Conservation (phyloP, 2,797 vertebrate species). For the Darevskia nairensis region DNA sequence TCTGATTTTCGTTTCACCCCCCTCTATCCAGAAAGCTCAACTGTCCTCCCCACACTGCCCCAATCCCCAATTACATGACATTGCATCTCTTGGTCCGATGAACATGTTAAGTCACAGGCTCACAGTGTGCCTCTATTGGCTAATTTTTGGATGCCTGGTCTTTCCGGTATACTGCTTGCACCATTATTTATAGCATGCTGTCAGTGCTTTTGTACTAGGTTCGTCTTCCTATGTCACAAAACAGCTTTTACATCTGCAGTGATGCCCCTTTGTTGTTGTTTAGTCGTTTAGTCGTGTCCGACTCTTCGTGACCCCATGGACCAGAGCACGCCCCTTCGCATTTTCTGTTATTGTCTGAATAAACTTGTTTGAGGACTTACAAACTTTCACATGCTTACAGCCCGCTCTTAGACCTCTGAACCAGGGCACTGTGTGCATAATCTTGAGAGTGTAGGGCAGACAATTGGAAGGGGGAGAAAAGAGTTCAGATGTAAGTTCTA, state of each 20-base stretch:
- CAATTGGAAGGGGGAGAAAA: background rate
- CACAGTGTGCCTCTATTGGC: background rate
- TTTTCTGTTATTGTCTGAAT: background rate
- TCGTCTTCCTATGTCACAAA: background rate
- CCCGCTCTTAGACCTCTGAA: background rate
- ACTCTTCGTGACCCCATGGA: too few species aligned
- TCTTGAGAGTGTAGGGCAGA: background rate
- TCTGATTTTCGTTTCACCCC: background rate
- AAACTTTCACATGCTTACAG: background rate
- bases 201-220: background rate
- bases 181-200: background rate
- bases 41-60: too few species aligned
- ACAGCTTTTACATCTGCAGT: background rate
- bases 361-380: background rate
- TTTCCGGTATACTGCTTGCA: background rate
- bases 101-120: background rate
- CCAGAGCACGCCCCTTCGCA: background rate
- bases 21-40: background rate
- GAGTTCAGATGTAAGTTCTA: background rate
- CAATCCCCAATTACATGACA: background rate
- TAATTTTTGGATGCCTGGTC: background rate
- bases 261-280: background rate
- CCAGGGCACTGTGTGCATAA: too few species aligned
- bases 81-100: background rate
- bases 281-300: too few species aligned